phyloP scores from a whole-genome alignment of 1,140 invertebrate species.

The Bombus affinis region DNA sequence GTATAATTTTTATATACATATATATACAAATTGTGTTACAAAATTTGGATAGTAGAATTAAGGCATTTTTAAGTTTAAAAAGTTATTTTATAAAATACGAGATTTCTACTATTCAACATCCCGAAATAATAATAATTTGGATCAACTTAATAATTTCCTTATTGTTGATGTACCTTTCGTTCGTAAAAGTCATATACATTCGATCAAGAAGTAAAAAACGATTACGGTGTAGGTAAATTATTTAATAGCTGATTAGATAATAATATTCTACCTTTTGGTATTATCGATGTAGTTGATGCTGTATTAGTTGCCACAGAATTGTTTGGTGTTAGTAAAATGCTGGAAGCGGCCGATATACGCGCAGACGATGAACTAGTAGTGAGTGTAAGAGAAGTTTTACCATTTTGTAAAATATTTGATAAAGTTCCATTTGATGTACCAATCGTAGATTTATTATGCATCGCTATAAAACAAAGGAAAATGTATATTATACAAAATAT shows the following conservation, averaged over 20 bases:
- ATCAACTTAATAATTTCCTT: conserved; percentile 2
- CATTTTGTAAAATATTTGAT: conserved; percentile 69
- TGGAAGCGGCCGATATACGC: conserved; percentile 64
- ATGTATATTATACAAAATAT: conserved; percentile 33
- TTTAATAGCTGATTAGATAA: conserved; percentile 71
- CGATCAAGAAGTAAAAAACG: conserved; percentile 3
- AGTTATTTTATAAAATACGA: not conserved
- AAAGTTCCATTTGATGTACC: conserved; percentile 62
- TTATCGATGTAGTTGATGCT: conserved; percentile 58
- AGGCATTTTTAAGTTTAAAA: not conserved
- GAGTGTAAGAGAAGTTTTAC: conserved; percentile 65
- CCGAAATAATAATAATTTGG: conserved; percentile 1
- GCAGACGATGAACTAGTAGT: conserved; percentile 47
- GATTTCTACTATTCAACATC: not conserved
- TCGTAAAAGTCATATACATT: conserved; percentile 14
- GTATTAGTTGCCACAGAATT: conserved; percentile 53
- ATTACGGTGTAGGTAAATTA: conserved; percentile 47
- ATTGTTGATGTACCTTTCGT: not conserved
- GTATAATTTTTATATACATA: conserved; percentile 31
- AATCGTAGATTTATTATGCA: conserved; percentile 53
- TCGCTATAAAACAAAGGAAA: conserved; percentile 17
- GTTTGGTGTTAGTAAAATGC: conserved; percentile 70
- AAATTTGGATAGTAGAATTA: conserved; percentile 19
- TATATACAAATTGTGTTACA: conserved; percentile 29
- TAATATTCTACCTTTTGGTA: conserved; percentile 78